Conservation (phyloP, 2,113 vertebrate species). For the Pangasianodon hypophthalmus region DNA sequence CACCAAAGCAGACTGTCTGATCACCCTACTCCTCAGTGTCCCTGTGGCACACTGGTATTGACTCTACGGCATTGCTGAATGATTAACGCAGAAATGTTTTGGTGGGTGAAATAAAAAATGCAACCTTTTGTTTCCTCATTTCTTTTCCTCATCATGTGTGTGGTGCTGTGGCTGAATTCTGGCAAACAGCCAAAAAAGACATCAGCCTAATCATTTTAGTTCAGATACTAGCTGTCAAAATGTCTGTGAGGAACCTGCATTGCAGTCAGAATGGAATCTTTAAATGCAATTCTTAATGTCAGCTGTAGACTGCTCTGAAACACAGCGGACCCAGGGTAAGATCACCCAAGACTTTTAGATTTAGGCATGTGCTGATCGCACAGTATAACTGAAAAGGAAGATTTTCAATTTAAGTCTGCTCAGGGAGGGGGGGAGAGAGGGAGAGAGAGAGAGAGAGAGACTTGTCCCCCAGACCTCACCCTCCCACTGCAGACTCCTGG, state of each 20-base stretch:
- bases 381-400: neutral
- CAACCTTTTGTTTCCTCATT: slow-evolving; percentile 15
- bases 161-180: slow-evolving; percentile 2
- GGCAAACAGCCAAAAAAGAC: neutral
- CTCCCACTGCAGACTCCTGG: neutral
- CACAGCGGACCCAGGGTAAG: neutral
- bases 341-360: neutral
- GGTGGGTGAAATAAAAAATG: neutral
- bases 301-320: neutral
- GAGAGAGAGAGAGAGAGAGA: too few relatives aligned
- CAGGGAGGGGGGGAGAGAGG: too few relatives aligned
- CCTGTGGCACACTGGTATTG: neutral
- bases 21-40: neutral
- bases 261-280: neutral
- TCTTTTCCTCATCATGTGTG: neutral
- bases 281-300: neutral
- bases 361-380: neutral
- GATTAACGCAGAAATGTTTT: slow-evolving; percentile 27
- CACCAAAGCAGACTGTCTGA: neutral
- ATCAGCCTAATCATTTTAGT: neutral
- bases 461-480: neutral
- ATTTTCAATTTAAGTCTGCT: too few relatives aligned
- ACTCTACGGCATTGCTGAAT: neutral
- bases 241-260: neutral
- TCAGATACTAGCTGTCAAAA: neutral